Conservation (phyloP, 2,888 invertebrate species). For the Criorhina ranunculi region DNA sequence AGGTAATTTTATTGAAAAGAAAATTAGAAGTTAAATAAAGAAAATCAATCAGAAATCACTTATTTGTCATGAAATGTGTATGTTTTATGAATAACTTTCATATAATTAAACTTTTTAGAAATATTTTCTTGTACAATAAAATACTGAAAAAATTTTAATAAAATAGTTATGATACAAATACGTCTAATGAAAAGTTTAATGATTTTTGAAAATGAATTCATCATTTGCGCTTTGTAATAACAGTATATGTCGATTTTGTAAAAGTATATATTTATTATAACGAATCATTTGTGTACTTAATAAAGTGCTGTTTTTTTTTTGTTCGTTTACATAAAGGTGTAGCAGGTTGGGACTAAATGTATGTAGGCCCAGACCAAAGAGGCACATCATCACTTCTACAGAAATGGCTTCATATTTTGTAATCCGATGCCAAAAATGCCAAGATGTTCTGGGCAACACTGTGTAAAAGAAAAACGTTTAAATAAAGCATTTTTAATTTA, state of each 20-base stretch:
- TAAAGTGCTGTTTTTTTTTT: constrained; percentile 2
- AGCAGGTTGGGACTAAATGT: too few relatives aligned
- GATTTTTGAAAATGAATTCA: constrained; percentile 29
- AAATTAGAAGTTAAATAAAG: neutral
- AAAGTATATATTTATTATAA: constrained; percentile 30
- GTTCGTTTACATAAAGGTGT: neutral
- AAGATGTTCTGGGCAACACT: too few relatives aligned
- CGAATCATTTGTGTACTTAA: constrained; percentile 19
- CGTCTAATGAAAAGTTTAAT: constrained; percentile 10
- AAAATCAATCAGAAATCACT: constrained; percentile 13
- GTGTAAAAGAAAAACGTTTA: too few relatives aligned
- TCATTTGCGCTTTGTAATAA: constrained; percentile 68
- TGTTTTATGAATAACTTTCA: constrained; percentile 20
- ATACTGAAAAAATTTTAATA: constrained; percentile 29
- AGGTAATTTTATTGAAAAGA: constrained; percentile 25
- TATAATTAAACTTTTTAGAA: constrained; percentile 22
- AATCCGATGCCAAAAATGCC: too few relatives aligned
- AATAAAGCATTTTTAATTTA: too few relatives aligned
- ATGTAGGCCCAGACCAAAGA: too few relatives aligned
- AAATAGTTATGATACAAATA: constrained; percentile 28
- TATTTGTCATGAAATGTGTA: constrained; percentile 29
- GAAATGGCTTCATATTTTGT: too few relatives aligned
- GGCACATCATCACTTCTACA: too few relatives aligned
- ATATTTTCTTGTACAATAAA: constrained; percentile 53
- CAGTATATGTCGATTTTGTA: constrained; percentile 17